A percentile compares a stretch with the other conserved stretches of the same genome.
Evolutionary conservation across 2,797 vertebrate genomes (phyloP).

Genomic region (Phaenicophaeus curvirostris): DNA sequence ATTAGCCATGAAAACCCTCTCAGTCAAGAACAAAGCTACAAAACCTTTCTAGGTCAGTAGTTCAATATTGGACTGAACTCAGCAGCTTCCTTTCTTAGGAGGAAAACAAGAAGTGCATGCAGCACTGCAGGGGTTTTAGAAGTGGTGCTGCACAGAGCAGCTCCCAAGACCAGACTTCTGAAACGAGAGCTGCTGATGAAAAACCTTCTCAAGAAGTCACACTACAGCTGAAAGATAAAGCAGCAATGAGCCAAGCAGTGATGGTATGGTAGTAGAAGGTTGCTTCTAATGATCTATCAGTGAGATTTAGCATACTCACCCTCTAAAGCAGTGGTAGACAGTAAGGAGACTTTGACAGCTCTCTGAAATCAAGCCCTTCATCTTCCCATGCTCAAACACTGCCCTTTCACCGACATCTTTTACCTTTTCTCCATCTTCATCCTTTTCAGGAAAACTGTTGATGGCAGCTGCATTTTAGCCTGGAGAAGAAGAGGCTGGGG

Average conservation of each 20-base stretch:
- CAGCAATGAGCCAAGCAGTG: background rate
- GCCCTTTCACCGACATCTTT: background rate
- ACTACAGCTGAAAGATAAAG: background rate
- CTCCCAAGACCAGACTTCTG: rapidly evolving
- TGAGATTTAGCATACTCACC: background rate
- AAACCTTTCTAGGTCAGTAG: background rate
- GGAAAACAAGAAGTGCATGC: background rate
- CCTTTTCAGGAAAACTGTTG: background rate
- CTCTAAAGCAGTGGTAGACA: background rate
- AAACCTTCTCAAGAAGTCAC: background rate
- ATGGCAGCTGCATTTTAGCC: background rate
- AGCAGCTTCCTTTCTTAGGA: background rate
- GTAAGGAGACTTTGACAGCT: background rate
- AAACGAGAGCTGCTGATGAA: background rate
- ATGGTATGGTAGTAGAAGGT: background rate
- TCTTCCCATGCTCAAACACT: background rate
- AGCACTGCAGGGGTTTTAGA: background rate
- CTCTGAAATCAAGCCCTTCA: background rate
- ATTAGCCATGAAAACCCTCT: background rate
- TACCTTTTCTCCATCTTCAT: background rate
- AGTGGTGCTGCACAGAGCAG: background rate
- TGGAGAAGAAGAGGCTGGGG: too few relatives aligned
- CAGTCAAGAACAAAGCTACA: background rate
- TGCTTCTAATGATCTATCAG: background rate
- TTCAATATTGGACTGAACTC: background rate